Conservation (phyloP, 2,797 vertebrate species). For the Mus caroli region DNA sequence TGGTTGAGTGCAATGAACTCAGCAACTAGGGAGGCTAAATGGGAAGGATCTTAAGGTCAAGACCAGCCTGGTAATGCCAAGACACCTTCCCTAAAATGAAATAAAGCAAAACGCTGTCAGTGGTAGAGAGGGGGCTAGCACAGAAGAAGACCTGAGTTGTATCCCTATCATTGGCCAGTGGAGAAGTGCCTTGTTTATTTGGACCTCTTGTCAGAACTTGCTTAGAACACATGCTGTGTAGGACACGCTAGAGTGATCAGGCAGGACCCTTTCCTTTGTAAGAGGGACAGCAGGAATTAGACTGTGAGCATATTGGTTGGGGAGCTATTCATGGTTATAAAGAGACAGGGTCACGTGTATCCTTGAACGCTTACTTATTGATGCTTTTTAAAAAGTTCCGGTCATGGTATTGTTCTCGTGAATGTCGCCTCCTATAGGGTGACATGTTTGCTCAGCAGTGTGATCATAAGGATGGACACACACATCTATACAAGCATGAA, state of each 20-base stretch:
- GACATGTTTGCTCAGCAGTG: background rate
- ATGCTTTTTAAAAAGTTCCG: background rate
- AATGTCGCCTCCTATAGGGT: background rate
- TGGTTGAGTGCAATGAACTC: background rate
- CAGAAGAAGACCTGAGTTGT: background rate
- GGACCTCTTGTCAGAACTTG: background rate
- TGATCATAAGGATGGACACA: background rate
- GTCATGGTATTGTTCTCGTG: background rate
- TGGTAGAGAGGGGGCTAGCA: background rate
- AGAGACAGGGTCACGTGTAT: slow-evolving; percentile 1
- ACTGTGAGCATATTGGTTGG: background rate
- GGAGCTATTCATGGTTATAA: background rate
- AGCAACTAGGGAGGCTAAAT: background rate
- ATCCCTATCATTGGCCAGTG: no score
- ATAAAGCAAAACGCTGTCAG: background rate
- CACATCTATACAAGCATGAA: background rate
- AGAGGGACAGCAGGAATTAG: background rate
- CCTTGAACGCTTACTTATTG: slow-evolving; percentile 34
- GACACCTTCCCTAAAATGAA: background rate
- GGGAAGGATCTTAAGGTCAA: background rate
- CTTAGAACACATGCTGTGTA: background rate
- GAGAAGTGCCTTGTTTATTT: background rate
- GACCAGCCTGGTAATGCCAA: background rate
- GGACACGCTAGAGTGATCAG: background rate
- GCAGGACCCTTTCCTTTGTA: background rate